These are phyloP conservation scores for Exocentrus adspersus DNA, from an alignment of 2,888 invertebrate genomes.

Conservation along the genomic window DNA sequence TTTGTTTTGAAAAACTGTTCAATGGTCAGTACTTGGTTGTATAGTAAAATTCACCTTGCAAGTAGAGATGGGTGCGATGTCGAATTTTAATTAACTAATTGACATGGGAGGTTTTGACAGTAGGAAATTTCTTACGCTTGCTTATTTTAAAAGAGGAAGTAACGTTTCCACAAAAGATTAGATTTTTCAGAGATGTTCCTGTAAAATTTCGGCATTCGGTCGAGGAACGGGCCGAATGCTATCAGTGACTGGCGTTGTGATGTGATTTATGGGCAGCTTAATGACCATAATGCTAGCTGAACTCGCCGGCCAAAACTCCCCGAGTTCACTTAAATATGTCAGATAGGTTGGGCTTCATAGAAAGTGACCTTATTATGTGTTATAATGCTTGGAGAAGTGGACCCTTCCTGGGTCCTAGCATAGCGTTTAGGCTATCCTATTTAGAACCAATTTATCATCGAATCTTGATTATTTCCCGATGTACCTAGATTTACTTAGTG, in stretches of 20 bases:
- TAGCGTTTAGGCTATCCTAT: conserved; percentile 23
- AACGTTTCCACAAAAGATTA: too few relatives aligned
- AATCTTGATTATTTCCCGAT: conserved; percentile 32
- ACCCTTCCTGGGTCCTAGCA: conserved; percentile 30
- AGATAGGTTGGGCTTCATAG: conserved; percentile 45
- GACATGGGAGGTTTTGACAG: too few relatives aligned
- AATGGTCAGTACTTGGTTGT: not conserved
- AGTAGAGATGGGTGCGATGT: not conserved
- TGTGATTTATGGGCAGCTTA: conserved; percentile 51
- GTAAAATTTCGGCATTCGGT: conserved; percentile 33
- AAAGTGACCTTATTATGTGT: conserved; percentile 40
- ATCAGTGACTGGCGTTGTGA: conserved; percentile 47
- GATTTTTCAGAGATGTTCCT: conserved; percentile 22
- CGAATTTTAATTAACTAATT: too few relatives aligned
- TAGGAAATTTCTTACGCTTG: too few relatives aligned
- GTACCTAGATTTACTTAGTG: too few relatives aligned
- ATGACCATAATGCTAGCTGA: conserved; percentile 50
- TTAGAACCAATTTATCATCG: conserved; percentile 33
- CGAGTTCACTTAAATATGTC: conserved; percentile 47
- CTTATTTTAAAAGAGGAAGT: too few relatives aligned
- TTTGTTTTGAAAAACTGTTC: not conserved
- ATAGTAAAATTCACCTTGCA: not conserved
- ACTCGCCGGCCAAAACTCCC: conserved; percentile 46
- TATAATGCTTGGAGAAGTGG: conserved; percentile 40
- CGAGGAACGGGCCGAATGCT: conserved; percentile 41